phyloP scores from a whole-genome alignment of 1,140 invertebrate genomes.

The Octopus sinensis region DNA sequence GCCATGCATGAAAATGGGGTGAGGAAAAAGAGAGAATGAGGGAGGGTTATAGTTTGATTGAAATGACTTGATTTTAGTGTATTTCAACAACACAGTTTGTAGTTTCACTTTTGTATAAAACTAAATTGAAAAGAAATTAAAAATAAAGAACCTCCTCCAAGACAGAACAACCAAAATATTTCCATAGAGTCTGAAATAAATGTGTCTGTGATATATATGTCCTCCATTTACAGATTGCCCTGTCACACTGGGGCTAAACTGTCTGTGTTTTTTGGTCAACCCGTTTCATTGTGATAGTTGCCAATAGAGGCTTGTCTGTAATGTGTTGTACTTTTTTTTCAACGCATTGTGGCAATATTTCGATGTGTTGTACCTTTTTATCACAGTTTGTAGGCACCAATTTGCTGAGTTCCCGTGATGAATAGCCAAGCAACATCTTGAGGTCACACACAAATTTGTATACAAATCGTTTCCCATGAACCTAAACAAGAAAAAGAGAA shows the following conservation, averaged over 20 bases:
- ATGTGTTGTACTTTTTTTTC: conserved; percentile 38
- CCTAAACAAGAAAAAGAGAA: conserved; percentile 60
- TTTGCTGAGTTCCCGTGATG: conserved; percentile 48
- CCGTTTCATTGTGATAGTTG: conserved; percentile 3
- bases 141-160: too few species aligned
- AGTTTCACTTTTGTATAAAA: too few species aligned
- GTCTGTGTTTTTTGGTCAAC: conserved; percentile 14
- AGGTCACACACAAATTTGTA: conserved; percentile 97
- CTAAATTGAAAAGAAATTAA: too few species aligned
- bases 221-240: too few species aligned
- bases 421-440: conserved; percentile 63
- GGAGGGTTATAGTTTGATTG: too few species aligned
- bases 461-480: conserved; percentile 87
- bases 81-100: too few species aligned
- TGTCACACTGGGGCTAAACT: neutral
- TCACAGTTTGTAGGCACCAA: conserved; percentile 46
- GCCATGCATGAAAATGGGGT: too few species aligned
- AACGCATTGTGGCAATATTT: conserved; percentile 46
- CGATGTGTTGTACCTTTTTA: conserved; percentile 35
- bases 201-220: too few species aligned
- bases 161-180: too few species aligned
- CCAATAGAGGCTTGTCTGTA: neutral
- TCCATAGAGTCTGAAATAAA: too few species aligned
- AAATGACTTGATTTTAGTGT: too few species aligned
- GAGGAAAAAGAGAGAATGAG: too few species aligned